Conservation (phyloP, 2,113 vertebrate species). For the Nothocercus julius region DNA sequence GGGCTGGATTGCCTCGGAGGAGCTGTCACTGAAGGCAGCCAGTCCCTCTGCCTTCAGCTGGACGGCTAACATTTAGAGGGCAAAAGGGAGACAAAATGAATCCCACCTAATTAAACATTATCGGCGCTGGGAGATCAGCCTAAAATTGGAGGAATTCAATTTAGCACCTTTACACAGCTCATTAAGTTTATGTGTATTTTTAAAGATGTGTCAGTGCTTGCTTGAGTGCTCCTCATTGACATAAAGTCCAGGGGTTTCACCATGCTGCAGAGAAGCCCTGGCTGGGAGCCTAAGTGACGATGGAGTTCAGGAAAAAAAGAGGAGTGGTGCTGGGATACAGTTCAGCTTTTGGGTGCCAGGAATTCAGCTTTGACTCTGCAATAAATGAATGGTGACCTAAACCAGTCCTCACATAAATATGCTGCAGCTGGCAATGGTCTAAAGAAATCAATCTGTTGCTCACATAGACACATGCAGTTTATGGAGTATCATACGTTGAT, state of each 20-base stretch:
- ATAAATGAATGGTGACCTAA: background rate
- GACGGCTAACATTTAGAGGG: accelerated
- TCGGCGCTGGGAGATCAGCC: background rate
- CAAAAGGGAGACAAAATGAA: accelerated
- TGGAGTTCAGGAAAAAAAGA: background rate
- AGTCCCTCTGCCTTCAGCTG: background rate
- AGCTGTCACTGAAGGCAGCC: accelerated
- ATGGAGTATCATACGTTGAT: background rate
- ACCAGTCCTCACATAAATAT: background rate
- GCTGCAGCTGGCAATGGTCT: background rate
- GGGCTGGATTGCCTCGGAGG: background rate
- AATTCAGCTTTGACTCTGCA: background rate
- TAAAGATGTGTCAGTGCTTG: background rate
- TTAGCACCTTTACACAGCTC: background rate
- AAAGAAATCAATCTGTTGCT: background rate
- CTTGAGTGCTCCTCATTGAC: background rate
- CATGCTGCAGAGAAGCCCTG: background rate
- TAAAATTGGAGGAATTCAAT: background rate
- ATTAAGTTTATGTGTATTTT: background rate
- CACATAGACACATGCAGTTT: background rate
- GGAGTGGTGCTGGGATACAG: background rate
- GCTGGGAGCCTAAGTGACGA: background rate
- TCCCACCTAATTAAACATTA: background rate
- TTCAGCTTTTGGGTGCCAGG: background rate
- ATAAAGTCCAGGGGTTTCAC: background rate